phyloP scores from a whole-genome alignment of 2,113 vertebrate genomes.

The Pollimyrus isidori region DNA sequence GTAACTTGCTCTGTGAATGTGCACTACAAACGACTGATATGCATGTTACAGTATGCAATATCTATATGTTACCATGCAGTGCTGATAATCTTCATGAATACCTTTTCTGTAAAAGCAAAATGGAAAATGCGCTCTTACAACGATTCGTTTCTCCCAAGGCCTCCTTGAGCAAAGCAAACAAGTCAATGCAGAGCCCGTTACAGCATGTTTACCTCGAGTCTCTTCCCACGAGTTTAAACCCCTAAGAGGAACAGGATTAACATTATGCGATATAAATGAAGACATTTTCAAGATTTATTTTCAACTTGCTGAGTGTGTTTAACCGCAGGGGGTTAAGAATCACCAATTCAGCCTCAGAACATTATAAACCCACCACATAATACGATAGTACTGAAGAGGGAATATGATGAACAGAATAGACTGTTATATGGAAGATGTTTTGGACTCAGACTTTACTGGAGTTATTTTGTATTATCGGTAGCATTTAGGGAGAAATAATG shows the following conservation, averaged over 20 bases:
- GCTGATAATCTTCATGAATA: not conserved
- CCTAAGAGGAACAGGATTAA: not conserved
- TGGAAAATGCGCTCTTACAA: not conserved
- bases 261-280: slow-evolving; percentile 8
- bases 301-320: not conserved
- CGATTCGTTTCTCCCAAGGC: not conserved
- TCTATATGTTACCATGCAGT: not conserved
- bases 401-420: not conserved
- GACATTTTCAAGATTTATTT: not conserved
- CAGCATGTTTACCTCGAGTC: slow-evolving; percentile 1
- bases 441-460: not conserved
- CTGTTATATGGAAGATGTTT: not conserved
- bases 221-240: slow-evolving; percentile 12
- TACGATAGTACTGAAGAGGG: not conserved
- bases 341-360: not conserved
- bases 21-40: not conserved
- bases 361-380: not conserved
- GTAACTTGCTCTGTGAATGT: not conserved
- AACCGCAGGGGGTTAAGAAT: not conserved
- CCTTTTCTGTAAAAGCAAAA: not conserved
- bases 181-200: slow-evolving; percentile 3
- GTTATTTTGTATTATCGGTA: not conserved
- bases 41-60: not conserved
- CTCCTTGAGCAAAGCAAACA: not conserved
- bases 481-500: not conserved